phyloP scores from a whole-genome alignment of 2,797 vertebrate species.

The Dendrocincla tyrannina region DNA sequence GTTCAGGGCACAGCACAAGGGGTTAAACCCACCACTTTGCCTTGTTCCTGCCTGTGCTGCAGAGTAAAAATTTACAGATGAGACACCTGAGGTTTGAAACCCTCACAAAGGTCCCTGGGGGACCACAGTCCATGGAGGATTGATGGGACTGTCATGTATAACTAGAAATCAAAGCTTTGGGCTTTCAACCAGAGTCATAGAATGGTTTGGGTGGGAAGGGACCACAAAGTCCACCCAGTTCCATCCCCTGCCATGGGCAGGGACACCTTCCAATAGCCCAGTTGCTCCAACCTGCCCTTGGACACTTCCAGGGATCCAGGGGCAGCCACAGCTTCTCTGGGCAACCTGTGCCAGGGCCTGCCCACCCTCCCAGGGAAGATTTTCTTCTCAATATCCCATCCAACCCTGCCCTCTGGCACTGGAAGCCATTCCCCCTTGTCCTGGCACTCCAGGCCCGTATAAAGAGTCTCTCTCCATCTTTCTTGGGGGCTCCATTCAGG shows the following conservation, averaged over 20 bases:
- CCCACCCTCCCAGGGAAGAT: accelerated
- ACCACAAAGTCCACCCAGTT: accelerated
- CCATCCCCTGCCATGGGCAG: neutral
- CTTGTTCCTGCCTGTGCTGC: neutral
- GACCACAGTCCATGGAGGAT: neutral
- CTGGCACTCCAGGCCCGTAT: neutral
- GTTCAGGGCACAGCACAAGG: neutral
- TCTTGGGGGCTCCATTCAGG: neutral
- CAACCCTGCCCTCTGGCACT: neutral
- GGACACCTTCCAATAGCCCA: accelerated
- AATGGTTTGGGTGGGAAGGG: neutral
- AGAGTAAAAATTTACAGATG: neutral
- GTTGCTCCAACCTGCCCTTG: accelerated
- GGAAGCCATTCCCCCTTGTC: neutral
- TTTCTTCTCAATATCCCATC: neutral
- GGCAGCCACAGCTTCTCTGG: neutral
- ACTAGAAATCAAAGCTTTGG: neutral
- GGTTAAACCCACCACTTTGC: neutral
- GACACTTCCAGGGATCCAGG: neutral
- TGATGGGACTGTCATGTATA: neutral
- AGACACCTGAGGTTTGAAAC: neutral
- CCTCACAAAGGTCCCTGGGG: neutral
- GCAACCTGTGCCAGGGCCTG: neutral
- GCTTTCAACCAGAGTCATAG: neutral
- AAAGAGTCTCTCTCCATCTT: neutral